Base-by-base conservation (phyloP, 2,797 vertebrate species). In the Phalanger gymnotis region DNA sequence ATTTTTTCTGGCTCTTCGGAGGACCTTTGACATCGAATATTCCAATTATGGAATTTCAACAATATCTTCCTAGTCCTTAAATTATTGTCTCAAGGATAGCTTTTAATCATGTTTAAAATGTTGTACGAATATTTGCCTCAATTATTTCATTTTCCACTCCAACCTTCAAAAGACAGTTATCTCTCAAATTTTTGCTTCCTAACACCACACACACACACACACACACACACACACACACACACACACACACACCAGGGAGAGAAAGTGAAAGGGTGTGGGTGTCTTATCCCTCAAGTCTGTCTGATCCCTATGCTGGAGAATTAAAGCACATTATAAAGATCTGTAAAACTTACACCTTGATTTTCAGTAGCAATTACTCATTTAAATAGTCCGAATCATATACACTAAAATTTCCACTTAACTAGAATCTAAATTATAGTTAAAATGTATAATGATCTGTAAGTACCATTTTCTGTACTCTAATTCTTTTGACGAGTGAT, bases 401-500 rank as follows among this genome's bases (percentile, higher is more conserved):
- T 92, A 96, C 9, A 57, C 55, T 3, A 56, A 81, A 92, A 81
- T 12, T 55, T 53, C 31, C 31, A 93, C 30, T 54, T 66, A 34
- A 11, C 27, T 93, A 94, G 94, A 95, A 31, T 54, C 25, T 91
- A 61, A 95, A 92, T 90, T 94, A 92, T 90, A 93, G 93, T 51
- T 95, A 12, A 54, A 94, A 92, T 25, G 1, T 16, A 40, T 81
- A 95, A 93, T 9, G n/a, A 51, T 51, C 52, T 19, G 3, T 16
- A 56, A 52, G 11, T 90, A 25, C 6, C 30, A 53, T 90, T n/a
- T 91, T 92, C 66, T 53, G 0, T 95, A 93, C 30, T 34, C 55
- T 58, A 31, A 73, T 40, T 47, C 30, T 66, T 61, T 73, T 40
- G n/a, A 73, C 66, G 40, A 73, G 58, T 61, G 40, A 96, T 89